Conservation (phyloP, 2,888 invertebrate genomes). For the Mesoligia furuncula region DNA sequence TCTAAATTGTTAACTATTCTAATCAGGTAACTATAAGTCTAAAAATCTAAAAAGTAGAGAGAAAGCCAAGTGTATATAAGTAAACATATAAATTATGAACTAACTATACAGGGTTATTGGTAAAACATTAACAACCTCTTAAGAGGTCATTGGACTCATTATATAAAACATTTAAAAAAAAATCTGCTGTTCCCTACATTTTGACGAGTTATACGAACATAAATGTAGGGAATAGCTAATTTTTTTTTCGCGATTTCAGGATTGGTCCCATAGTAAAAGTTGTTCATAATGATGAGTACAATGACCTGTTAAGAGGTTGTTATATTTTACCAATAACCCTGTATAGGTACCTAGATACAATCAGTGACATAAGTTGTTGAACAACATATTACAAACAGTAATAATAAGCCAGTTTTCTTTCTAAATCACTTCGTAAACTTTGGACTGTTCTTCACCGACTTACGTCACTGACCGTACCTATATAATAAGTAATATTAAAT, state of each 20-base stretch:
- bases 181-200: no score
- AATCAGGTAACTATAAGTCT: slow-evolving; percentile 9
- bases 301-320: no score
- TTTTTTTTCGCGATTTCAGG: no score
- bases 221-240: no score
- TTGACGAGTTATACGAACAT: no score
- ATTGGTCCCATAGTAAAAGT: no score
- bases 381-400: not conserved
- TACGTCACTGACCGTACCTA: no score
- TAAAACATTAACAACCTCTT: no score
- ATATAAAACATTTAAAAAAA: no score
- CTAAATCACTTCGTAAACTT: not conserved
- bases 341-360: not conserved
- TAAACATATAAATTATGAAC: not conserved
- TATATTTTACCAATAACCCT: no score
- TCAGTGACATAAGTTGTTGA: not conserved
- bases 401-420: not conserved
- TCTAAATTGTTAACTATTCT: slow-evolving; percentile 6
- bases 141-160: no score
- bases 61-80: slow-evolving; percentile 15
- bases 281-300: no score
- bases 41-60: slow-evolving; percentile 2
- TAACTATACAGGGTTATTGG: not conserved
- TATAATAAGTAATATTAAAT: not conserved
- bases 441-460: not conserved